Evolutionary conservation across 2,113 vertebrate species (phyloP).

Genomic region (Microcebus lehilahytsara): DNA sequence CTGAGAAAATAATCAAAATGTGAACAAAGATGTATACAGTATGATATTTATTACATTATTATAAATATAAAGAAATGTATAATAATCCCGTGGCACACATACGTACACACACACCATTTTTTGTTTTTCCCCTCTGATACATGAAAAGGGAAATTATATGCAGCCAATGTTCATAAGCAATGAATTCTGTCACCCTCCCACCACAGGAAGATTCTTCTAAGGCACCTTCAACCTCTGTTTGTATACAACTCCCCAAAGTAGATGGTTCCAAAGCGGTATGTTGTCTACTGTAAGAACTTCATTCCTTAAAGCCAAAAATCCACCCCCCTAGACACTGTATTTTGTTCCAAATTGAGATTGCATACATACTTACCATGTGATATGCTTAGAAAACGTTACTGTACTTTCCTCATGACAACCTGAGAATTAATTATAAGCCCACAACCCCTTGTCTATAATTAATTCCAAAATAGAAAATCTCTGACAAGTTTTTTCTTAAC

Average conservation of each 20-base stretch:
- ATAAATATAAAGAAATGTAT: constrained; percentile 60
- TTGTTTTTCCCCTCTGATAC: constrained; percentile 28
- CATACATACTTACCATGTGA: constrained; percentile 9
- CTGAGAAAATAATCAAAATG: constrained; percentile 60
- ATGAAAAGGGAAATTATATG: constrained; percentile 38
- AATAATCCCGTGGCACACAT: constrained; percentile 22
- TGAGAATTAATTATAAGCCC: constrained; percentile 52
- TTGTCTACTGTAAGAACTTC: not conserved
- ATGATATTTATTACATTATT: constrained; percentile 72
- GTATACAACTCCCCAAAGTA: constrained; percentile 2
- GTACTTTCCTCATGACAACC: constrained; percentile 32
- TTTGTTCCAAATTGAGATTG: constrained; percentile 17
- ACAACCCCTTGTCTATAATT: constrained; percentile 32
- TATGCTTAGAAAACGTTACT: constrained; percentile 31
- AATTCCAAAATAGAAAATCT: constrained; percentile 46
- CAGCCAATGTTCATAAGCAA: constrained; percentile 17
- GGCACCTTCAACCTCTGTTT: constrained; percentile 43
- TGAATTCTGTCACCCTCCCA: not conserved
- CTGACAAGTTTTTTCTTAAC: constrained; percentile 15
- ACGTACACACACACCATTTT: constrained; percentile 2
- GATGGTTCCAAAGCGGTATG: constrained; percentile 14
- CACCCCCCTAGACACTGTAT: not conserved
- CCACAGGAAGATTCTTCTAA: constrained; percentile 55
- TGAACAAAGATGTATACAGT: constrained; percentile 49
- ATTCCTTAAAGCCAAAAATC: constrained; percentile 35